Percentiles rank a stretch among this genome's conserved stretches.
Conservation (phyloP, 2,888 invertebrate genomes). For the Laspeyria flexula region DNA sequence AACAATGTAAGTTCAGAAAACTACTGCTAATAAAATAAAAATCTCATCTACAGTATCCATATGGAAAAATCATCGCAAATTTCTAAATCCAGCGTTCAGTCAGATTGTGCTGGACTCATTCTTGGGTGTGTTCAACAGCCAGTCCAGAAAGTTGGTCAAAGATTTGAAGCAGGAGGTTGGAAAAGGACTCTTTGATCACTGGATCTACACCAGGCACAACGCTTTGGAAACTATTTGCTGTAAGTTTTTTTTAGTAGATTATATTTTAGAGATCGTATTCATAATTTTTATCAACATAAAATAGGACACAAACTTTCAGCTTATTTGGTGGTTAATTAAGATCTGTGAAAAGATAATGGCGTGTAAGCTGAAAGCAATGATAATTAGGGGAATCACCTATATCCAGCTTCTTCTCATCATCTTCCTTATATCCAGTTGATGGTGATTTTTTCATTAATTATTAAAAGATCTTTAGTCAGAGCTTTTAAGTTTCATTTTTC, state of each 20-base stretch:
- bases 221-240: constrained; percentile 73
- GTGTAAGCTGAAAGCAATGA: too few species aligned
- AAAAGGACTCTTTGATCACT: constrained; percentile 66
- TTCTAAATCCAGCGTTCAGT: constrained; percentile 66
- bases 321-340: too few species aligned
- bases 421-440: too few species aligned
- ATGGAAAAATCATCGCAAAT: constrained; percentile 67
- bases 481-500: constrained; percentile 8
- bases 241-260: constrained; percentile 46
- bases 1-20: too few species aligned
- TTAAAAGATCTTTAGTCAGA: neutral
- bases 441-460: too few species aligned
- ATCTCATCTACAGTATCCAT: constrained; percentile 46
- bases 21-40: too few species aligned
- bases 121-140: constrained; percentile 62
- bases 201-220: constrained; percentile 65
- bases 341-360: too few species aligned
- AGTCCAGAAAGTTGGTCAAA: constrained; percentile 55
- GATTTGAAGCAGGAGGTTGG: constrained; percentile 54
- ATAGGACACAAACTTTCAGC: too few species aligned
- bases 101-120: constrained; percentile 61
- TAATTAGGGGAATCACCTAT: too few species aligned
- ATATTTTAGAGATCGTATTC: neutral
- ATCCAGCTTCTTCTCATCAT: too few species aligned
- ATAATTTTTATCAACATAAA: too few species aligned